Percentiles rank a stretch among this genome's conserved stretches.
Conservation (phyloP, 2,888 invertebrate genomes). For the Coecobrya sp. region DNA sequence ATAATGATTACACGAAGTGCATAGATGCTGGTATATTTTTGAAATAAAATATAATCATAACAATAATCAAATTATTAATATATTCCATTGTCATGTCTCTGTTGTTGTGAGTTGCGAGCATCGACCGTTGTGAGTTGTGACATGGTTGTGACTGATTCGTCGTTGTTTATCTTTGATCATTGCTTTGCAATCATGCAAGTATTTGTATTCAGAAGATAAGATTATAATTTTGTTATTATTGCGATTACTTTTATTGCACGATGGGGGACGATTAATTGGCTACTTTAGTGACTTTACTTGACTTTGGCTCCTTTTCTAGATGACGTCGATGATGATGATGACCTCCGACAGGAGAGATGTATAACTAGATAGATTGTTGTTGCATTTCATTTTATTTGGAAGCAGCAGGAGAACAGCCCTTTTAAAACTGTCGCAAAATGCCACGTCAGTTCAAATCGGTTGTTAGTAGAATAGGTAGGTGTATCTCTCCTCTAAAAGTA, state of each 20-base stretch:
- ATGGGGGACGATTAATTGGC: constrained; percentile 23
- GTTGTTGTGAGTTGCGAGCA: too few relatives aligned
- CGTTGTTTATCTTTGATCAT: not conserved
- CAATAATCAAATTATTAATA: too few relatives aligned
- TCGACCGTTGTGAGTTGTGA: too few relatives aligned
- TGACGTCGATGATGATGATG: constrained; percentile 16
- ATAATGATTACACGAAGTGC: too few relatives aligned
- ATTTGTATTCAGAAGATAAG: constrained; percentile 15
- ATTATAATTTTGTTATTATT: constrained; percentile 3
- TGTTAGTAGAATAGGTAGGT: not conserved
- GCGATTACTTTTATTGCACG: not conserved
- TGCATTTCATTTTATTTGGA: not conserved
- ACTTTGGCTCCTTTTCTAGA: constrained; percentile 48
- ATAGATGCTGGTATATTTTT: too few relatives aligned
- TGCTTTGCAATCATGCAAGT: not conserved
- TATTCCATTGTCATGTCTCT: too few relatives aligned
- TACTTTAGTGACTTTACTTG: constrained; percentile 10
- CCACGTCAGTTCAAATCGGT: not conserved
- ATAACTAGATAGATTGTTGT: not conserved
- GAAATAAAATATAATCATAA: too few relatives aligned
- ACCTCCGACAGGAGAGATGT: constrained; percentile 13
- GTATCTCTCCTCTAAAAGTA: not conserved
- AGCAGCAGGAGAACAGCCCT: constrained; percentile 1
- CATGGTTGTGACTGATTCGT: not conserved
- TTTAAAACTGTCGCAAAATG: constrained; percentile 39